Evolutionary conservation across 2,888 invertebrate genomes (phyloP).

Genomic region (Pasiphila rectangulata): DNA sequence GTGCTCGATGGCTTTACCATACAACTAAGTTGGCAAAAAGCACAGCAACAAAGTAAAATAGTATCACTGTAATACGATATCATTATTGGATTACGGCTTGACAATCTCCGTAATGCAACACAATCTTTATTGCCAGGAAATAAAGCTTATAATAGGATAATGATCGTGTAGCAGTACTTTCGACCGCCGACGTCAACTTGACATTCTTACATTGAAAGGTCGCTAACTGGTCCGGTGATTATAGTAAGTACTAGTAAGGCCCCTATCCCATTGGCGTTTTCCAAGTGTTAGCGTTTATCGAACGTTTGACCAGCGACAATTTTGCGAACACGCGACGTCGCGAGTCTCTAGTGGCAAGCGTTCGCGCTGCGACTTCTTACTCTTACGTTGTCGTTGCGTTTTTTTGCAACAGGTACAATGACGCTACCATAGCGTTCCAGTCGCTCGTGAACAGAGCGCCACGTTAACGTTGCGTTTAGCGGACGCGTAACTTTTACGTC

Average conservation of each 20-base stretch:
- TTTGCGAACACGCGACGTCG: too few species aligned
- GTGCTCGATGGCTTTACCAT: background rate
- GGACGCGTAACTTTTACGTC: too few species aligned
- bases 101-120: conserved; percentile 35
- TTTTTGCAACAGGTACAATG: too few species aligned
- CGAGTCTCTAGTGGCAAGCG: too few species aligned
- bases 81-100: conserved; percentile 50
- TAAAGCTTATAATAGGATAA: conserved; percentile 30
- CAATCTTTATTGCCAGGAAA: conserved; percentile 31
- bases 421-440: too few species aligned
- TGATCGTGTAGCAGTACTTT: conserved; percentile 54
- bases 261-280: conserved; percentile 23
- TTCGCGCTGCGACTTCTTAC: too few species aligned
- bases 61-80: conserved; percentile 54
- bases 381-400: too few species aligned
- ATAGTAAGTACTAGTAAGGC: conserved; percentile 32
- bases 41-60: conserved; percentile 34
- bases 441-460: too few species aligned
- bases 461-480: too few species aligned
- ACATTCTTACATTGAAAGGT: conserved; percentile 59
- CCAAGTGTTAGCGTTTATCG: too few species aligned
- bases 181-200: conserved; percentile 47
- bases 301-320: too few species aligned
- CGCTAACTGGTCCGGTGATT: conserved; percentile 56
- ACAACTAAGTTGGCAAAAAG: background rate